Conservation (phyloP, 2,113 vertebrate genomes). For the Leucopternis melanops region DNA sequence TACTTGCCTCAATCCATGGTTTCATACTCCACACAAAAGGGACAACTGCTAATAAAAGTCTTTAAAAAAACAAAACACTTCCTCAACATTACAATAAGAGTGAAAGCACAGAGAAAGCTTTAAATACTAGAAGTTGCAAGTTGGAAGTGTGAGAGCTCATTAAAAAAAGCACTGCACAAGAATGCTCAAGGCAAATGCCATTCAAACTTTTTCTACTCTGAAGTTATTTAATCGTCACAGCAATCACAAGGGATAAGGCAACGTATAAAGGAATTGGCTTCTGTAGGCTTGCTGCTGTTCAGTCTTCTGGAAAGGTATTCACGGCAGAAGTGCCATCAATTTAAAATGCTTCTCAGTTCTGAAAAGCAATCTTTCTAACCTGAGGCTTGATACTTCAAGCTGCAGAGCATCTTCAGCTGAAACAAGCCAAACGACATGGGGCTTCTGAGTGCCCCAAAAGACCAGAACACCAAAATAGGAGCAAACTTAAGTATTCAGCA, state of each 20-base stretch:
- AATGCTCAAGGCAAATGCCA: constrained; percentile 53
- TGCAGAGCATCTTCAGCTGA: neutral
- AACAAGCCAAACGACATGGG: neutral
- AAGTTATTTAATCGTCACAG: constrained; percentile 46
- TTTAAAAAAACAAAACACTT: neutral
- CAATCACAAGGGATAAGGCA: constrained; percentile 47
- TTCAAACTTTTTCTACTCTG: constrained; percentile 34
- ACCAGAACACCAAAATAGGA: neutral
- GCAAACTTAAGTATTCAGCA: neutral
- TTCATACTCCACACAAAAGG: neutral
- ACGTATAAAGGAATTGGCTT: constrained; percentile 39
- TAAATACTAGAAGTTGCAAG: neutral
- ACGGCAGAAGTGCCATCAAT: constrained; percentile 14
- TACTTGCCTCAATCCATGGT: neutral
- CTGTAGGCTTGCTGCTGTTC: constrained; percentile 33
- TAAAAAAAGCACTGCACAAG: constrained; percentile 35
- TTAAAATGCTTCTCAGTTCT: constrained; percentile 24
- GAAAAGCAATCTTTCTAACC: constrained; percentile 14
- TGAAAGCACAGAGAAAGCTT: neutral
- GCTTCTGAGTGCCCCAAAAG: neutral
- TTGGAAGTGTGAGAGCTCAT: constrained; percentile 22
- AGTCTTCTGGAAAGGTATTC: constrained; percentile 47
- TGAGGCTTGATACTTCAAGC: neutral
- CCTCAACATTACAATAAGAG: neutral
- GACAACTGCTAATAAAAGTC: neutral